phyloP scores from a whole-genome alignment of 2,113 vertebrate genomes.

The Takifugu bimaculatus region DNA sequence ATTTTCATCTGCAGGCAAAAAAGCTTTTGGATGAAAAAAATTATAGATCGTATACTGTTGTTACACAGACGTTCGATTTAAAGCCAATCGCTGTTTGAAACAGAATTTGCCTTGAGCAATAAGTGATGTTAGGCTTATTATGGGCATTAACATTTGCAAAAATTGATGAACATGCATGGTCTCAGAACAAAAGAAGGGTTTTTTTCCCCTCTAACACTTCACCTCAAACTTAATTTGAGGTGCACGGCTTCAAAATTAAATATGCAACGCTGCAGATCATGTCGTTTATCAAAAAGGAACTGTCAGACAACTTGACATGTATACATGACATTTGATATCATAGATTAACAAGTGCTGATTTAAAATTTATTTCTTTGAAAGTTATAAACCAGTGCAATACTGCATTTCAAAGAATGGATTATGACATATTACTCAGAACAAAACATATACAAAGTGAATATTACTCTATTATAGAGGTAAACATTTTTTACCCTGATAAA shows the following conservation, averaged over 20 bases:
- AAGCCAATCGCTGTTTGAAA: background rate
- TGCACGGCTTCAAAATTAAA: slow-evolving; percentile 18
- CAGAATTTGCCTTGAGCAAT: background rate
- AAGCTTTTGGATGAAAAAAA: too few relatives aligned
- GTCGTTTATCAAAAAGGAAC: too few relatives aligned
- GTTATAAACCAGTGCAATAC: background rate
- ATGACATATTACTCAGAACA: slow-evolving; percentile 22
- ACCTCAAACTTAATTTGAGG: slow-evolving; percentile 45
- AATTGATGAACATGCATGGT: slow-evolving; percentile 4
- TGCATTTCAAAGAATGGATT: slow-evolving; percentile 2
- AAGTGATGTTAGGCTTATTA: background rate
- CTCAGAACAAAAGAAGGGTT: slow-evolving; percentile 5
- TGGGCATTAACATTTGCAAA: slow-evolving; percentile 5
- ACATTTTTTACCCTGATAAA: slow-evolving; percentile 5
- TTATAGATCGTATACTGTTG: too few relatives aligned
- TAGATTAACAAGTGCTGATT: slow-evolving; percentile 15
- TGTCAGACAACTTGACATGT: too few relatives aligned
- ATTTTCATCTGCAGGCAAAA: background rate
- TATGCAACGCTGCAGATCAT: slow-evolving; percentile 32
- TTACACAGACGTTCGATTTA: background rate
- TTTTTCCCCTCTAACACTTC: background rate
- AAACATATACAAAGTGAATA: slow-evolving; percentile 29
- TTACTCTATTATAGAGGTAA: slow-evolving; percentile 1
- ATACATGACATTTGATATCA: slow-evolving; percentile 24
- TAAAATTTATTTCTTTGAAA: slow-evolving; percentile 3